These are phyloP conservation scores for Portevinia maculata DNA, from an alignment of 2,888 invertebrate species.

Conservation along the genomic window DNA sequence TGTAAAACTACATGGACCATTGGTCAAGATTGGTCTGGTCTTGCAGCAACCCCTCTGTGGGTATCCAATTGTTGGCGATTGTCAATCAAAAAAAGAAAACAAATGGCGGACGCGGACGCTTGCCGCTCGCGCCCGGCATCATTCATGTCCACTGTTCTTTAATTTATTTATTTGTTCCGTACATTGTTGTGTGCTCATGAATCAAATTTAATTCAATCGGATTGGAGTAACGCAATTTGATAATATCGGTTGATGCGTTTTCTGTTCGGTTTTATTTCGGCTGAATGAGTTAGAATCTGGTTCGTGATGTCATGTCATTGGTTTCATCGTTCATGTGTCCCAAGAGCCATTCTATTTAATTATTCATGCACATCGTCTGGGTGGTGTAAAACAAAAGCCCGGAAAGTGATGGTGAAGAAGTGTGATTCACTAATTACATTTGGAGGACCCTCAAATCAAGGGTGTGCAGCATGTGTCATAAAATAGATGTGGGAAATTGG, in stretches of 20 bases:
- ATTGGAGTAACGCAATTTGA: constrained; percentile 70
- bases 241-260: constrained; percentile 63
- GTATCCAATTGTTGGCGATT: constrained; percentile 57
- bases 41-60: constrained; percentile 14
- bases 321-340: constrained; percentile 37
- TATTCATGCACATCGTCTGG: constrained; percentile 55
- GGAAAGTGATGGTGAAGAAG: constrained; percentile 27
- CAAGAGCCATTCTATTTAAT: constrained; percentile 48
- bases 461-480: constrained; percentile 12
- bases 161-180: constrained; percentile 66
- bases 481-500: constrained; percentile 61
- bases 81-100: constrained; percentile 52
- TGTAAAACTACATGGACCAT: constrained; percentile 70
- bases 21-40: constrained; percentile 60
- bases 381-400: constrained; percentile 33
- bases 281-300: constrained; percentile 61
- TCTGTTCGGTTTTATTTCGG: constrained; percentile 33
- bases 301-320: constrained; percentile 51
- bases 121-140: constrained; percentile 40
- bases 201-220: constrained; percentile 71
- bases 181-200: constrained; percentile 62
- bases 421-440: constrained; percentile 37
- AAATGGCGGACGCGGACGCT: constrained; percentile 40
- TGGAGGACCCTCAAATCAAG: constrained; percentile 24
- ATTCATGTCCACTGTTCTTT: constrained; percentile 58